A percentile compares a stretch with the other conserved stretches of the same genome.
Conservation (phyloP, 2,113 vertebrate genomes). For the Phoenicopterus ruber region DNA sequence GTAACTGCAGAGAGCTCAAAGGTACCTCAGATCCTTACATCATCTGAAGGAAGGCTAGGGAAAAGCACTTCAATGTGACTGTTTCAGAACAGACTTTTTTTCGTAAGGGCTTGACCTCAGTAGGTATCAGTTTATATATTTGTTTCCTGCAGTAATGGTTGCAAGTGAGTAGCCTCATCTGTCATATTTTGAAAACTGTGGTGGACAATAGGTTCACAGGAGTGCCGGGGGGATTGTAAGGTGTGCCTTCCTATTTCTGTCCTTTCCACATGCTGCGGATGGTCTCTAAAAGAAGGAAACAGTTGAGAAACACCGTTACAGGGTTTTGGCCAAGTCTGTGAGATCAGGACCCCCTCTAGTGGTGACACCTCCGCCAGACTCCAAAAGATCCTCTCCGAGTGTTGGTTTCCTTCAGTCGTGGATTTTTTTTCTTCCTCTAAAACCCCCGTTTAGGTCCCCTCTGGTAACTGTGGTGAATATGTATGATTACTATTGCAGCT, state of each 20-base stretch:
- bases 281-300: not conserved
- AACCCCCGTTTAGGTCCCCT: not conserved
- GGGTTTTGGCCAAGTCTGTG: not conserved
- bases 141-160: not conserved
- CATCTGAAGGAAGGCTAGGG: not conserved
- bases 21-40: not conserved
- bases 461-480: not conserved
- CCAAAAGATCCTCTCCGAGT: fast-evolving
- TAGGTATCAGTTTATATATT: not conserved
- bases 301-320: fast-evolving
- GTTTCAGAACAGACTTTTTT: not conserved
- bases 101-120: not conserved
- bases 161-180: not conserved
- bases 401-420: not conserved
- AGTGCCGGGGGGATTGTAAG: not conserved
- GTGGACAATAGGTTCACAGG: not conserved
- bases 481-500: not conserved
- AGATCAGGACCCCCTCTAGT: conserved; percentile 30
- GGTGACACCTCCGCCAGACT: not conserved
- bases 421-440: not conserved
- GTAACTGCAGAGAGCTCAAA: not conserved
- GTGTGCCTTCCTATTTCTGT: not conserved
- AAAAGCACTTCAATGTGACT: not conserved
- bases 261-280: fast-evolving
- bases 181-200: not conserved